Percentiles rank a stretch among this genome's conserved stretches.
Evolutionary conservation across 2,888 invertebrate genomes (phyloP).

Genomic region (Caenorhabditis virilis): DNA sequence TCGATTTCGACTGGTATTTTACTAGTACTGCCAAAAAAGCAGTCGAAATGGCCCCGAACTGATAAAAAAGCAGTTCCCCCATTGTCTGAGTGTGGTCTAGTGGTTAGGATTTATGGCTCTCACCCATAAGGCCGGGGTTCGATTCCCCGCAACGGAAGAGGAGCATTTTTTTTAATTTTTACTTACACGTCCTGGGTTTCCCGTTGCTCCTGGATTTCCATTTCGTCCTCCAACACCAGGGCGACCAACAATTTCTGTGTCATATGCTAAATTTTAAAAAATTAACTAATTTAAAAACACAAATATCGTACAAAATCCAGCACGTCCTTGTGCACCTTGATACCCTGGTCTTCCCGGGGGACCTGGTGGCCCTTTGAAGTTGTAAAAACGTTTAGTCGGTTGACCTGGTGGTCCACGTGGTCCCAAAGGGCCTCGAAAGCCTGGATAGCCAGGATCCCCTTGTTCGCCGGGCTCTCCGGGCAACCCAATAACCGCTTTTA

Average conservation of each 20-base stretch:
- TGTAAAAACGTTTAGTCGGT: slow-evolving; percentile 5
- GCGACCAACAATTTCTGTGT: slow-evolving; percentile 11
- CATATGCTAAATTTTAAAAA: slow-evolving; percentile 19
- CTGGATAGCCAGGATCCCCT: slow-evolving; percentile 22
- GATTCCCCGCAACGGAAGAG: slow-evolving; percentile 50
- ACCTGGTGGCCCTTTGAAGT: slow-evolving; percentile 21
- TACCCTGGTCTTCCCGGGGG: slow-evolving; percentile 19
- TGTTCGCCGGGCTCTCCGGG: slow-evolving; percentile 9
- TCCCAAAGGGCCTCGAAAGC: slow-evolving; percentile 22
- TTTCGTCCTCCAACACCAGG: slow-evolving; percentile 19
- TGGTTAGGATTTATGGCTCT: slow-evolving; percentile 47
- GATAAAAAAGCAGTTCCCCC: too few species aligned
- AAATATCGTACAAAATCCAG: slow-evolving; percentile 18
- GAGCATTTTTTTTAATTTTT: slow-evolving; percentile 1
- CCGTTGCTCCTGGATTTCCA: slow-evolving; percentile 21
- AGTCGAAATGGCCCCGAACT: too few species aligned
- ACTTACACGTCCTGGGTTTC: slow-evolving; percentile 12
- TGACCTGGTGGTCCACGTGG: slow-evolving; percentile 20
- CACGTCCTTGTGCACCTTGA: slow-evolving; percentile 31
- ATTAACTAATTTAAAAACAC: neutral
- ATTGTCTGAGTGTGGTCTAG: slow-evolving; percentile 44
- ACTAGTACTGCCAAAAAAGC: too few species aligned
- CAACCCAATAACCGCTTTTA: slow-evolving; percentile 15
- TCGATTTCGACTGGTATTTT: neutral
- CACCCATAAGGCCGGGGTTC: slow-evolving; percentile 51